Evolutionary conservation across 35 echinoderm and acorn worm genomes (phyloP), one percentile per base, ranked within the genome.

Genomic region (Lytechinus pictus): DNA sequence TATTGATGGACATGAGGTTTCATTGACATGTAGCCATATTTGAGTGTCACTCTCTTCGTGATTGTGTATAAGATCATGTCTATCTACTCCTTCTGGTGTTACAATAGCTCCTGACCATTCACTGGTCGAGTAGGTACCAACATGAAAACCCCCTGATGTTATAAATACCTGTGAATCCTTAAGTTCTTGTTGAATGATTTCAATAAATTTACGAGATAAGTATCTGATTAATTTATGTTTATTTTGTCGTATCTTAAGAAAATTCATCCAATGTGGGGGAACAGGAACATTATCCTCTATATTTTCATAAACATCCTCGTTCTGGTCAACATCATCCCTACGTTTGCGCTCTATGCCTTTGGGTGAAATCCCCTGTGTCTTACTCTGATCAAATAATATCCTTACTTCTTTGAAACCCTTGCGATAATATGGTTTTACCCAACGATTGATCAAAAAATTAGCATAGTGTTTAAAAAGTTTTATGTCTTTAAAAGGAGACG

Each of bases 351-450:
- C 95, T 55, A 96, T 94, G 10, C 89, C 97, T 53, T 96, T 96
- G 52, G 95, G 97, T n/a, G 92, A 94, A 19, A 96, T 27, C 56
- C 95, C 95, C 27, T 97, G 93, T 95, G 95, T 96, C 28, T 88
- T 60, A 56, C 66, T 54, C 52, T 97, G 95, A 52, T 97, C 95
- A 95, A 97, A 96, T 54, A 97, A 27, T 14, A 96, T 92, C 9
- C 93, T 92, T 4, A 97, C 94, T 79, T 97, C 94, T 96, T 54
- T 55, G 29, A 86, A 54, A 3, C 53, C 91, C 8, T 86, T 72
- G 16, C 12, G 54, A 24, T 94, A 79, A 54, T 87, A 96, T 55
- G 91, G 95, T 8, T 53, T 27, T 54, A 96, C 58, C 27, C 86
- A 96, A 13, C 52, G 86, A 19, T 27, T n/a, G 55, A 60, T 29